phyloP scores from a whole-genome alignment of 2,888 invertebrate species.

The Asteroscopus sphinx region DNA sequence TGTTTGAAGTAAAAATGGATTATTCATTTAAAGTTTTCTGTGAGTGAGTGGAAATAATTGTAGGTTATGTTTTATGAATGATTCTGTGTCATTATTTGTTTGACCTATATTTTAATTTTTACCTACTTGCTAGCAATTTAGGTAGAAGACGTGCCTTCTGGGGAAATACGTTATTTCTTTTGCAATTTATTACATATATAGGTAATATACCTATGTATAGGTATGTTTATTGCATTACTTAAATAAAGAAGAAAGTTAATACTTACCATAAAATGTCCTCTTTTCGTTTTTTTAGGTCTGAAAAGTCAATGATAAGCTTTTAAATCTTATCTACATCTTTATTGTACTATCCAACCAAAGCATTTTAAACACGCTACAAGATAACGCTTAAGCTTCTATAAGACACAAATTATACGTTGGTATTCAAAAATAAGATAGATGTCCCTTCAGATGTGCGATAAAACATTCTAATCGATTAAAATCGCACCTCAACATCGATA shows the following conservation, averaged over 20 bases:
- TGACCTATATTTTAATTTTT: not conserved
- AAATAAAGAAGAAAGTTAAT: no score
- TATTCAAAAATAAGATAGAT: constrained; percentile 35
- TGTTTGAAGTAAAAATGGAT: constrained; percentile 3
- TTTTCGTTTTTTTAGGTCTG: not conserved
- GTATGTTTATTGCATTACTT: no score
- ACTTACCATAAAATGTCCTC: not conserved
- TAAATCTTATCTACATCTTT: constrained; percentile 1
- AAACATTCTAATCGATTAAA: constrained; percentile 42
- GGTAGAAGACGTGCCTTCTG: no score
- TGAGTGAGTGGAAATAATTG: constrained; percentile 1
- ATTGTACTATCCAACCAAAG: not conserved
- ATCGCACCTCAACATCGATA: constrained; percentile 48
- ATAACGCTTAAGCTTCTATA: constrained; percentile 13
- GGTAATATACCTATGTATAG: no score
- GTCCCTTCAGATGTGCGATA: constrained; percentile 29
- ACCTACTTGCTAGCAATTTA: not conserved
- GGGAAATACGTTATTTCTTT: no score
- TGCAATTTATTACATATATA: no score
- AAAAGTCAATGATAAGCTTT: not conserved
- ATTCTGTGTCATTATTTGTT: not conserved
- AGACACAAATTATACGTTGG: constrained; percentile 13
- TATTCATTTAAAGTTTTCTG: constrained; percentile 9
- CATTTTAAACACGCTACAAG: constrained; percentile 10
- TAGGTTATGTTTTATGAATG: not conserved